Evolutionary conservation across 2,888 invertebrate species (phyloP).

Genomic region (Plusia festucae): DNA sequence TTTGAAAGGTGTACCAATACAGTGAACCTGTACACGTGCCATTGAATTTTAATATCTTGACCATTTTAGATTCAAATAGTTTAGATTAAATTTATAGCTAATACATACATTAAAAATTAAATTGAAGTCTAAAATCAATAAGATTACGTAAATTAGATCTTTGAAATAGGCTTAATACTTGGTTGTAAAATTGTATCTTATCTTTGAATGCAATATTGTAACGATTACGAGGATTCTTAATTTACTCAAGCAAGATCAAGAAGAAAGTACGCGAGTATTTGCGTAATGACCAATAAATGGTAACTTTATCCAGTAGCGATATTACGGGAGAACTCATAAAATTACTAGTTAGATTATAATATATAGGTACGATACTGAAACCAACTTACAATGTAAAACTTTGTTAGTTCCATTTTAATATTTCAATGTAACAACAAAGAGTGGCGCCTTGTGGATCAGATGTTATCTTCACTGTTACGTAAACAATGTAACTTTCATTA

Average conservation of each 20-base stretch:
- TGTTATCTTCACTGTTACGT: conserved; percentile 56
- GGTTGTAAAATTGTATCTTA: neutral
- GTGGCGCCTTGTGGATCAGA: conserved; percentile 60
- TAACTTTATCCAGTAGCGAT: conserved; percentile 31
- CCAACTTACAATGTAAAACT: conserved; percentile 37
- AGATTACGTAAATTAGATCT: neutral
- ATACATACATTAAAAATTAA: neutral
- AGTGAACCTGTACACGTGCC: conserved; percentile 81
- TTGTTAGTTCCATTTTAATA: conserved; percentile 12
- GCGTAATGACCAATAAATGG: conserved; percentile 49
- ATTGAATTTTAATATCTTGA: conserved; percentile 75
- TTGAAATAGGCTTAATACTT: neutral
- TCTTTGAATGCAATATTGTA: neutral
- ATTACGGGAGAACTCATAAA: conserved; percentile 31
- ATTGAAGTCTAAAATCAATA: neutral
- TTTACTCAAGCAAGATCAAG: conserved; percentile 10
- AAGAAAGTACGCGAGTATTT: conserved; percentile 25
- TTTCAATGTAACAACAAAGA: conserved; percentile 22
- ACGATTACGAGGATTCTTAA: neutral
- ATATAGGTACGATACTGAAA: conserved; percentile 26
- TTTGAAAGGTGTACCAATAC: conserved; percentile 65
- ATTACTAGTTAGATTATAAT: conserved; percentile 35
- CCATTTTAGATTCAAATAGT: conserved; percentile 53
- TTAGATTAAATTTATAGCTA: conserved; percentile 14
- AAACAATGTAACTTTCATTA: conserved; percentile 62